phyloP scores from a whole-genome alignment of 2,113 vertebrate species.

The Danio rerio region GRCz12tu NC_133185.1:8466001-8466500 shows the following conservation, averaged over 20 bases:
- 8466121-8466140: neutral
- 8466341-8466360: no score
- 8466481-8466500: no score
- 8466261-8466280: constrained; percentile 49
- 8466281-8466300: constrained; percentile 4
- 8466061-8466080: neutral
- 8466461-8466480: no score
- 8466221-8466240: constrained; percentile 20
- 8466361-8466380: no score
- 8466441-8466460: no score
- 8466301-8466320: neutral
- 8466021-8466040: neutral
- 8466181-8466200: constrained; percentile 9
- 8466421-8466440: no score
- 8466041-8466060: neutral
- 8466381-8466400: no score
- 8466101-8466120: neutral
- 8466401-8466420: no score
- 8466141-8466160: neutral
- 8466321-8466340: neutral
- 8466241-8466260: constrained; percentile 52
- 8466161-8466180: neutral
- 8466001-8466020: neutral
- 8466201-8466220: neutral
- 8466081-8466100: neutral